Conservation (phyloP, 37 sponge, comb jelly and placozoan genomes). For the Chondrilla cf. caribensis region DNA sequence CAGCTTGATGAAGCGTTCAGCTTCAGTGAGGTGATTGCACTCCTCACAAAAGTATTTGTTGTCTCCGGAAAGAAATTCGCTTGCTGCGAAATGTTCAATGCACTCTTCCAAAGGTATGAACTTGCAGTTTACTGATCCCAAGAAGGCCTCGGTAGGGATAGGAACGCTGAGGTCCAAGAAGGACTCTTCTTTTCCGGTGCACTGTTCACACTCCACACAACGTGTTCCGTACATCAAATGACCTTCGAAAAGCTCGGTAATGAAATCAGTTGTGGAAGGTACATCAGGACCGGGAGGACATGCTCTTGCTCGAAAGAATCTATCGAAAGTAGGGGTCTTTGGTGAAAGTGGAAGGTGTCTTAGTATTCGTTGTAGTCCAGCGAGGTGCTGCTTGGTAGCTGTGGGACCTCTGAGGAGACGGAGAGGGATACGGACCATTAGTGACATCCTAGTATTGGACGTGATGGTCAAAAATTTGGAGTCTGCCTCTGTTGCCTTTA, state of each 20-base stretch:
- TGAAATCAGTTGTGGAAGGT: background rate
- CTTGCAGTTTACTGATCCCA: slow-evolving; percentile 4
- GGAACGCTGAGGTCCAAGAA: slow-evolving; percentile 73
- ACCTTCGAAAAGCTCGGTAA: slow-evolving; percentile 55
- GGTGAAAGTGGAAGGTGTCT: slow-evolving; percentile 3
- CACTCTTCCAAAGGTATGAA: slow-evolving; percentile 20
- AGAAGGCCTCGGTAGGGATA: slow-evolving; percentile 19
- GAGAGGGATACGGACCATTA: slow-evolving; percentile 14
- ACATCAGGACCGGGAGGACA: background rate
- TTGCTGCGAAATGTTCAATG: slow-evolving; percentile 38
- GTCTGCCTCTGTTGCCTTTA: background rate
- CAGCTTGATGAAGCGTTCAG: slow-evolving; percentile 49
- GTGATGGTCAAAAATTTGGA: background rate
- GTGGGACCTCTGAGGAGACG: background rate
- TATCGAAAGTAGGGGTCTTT: slow-evolving; percentile 22
- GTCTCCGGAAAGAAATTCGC: slow-evolving; percentile 37
- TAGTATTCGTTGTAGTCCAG: background rate
- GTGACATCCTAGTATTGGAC: background rate
- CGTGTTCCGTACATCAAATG: slow-evolving; percentile 41
- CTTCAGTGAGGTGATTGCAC: slow-evolving; percentile 59
- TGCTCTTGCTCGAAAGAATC: background rate
- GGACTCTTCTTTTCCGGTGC: slow-evolving; percentile 43
- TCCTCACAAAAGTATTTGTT: slow-evolving; percentile 71
- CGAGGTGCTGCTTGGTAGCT: background rate
- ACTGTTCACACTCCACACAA: slow-evolving; percentile 68